phyloP scores from a whole-genome alignment of 2,888 invertebrate species.

The Mystacides longicornis region DNA sequence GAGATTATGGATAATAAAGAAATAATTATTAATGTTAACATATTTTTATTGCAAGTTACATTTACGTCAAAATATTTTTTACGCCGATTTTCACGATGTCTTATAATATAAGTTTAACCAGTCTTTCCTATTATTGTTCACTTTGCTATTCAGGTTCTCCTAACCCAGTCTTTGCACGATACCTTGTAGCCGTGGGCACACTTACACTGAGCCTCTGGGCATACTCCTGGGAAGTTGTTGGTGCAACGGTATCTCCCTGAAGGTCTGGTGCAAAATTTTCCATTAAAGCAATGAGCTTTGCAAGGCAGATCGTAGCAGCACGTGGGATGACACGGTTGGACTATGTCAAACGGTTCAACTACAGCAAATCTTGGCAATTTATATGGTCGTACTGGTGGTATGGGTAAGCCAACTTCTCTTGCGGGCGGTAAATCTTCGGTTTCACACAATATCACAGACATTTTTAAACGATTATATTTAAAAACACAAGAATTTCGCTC shows the following conservation, averaged over 20 bases:
- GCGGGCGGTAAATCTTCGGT: slow-evolving; percentile 5
- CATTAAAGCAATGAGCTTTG: slow-evolving; percentile 45
- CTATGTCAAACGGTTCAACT: not conserved
- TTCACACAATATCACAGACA: slow-evolving; percentile 13
- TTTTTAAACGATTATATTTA: slow-evolving; percentile 6
- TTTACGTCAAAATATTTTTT: too few relatives aligned
- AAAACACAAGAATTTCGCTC: not conserved
- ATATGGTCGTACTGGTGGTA: not conserved
- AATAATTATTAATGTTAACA: too few relatives aligned
- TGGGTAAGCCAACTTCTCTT: slow-evolving; percentile 5
- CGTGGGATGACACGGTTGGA: not conserved
- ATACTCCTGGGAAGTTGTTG: slow-evolving; percentile 40
- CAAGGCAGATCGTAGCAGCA: slow-evolving; percentile 47
- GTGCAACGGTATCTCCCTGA: slow-evolving; percentile 43
- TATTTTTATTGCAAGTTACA: too few relatives aligned
- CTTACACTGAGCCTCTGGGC: not conserved
- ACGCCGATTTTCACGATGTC: too few relatives aligned
- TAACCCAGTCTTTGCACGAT: not conserved
- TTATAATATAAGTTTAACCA: not conserved
- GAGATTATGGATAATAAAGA: too few relatives aligned
- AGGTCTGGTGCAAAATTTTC: slow-evolving; percentile 41
- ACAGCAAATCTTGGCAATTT: not conserved
- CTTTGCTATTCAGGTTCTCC: not conserved
- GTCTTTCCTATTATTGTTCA: too few relatives aligned
- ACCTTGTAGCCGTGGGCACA: slow-evolving; percentile 11